Conservation (phyloP, 2,888 invertebrate genomes). For the Pharmacophagus antenor region DNA sequence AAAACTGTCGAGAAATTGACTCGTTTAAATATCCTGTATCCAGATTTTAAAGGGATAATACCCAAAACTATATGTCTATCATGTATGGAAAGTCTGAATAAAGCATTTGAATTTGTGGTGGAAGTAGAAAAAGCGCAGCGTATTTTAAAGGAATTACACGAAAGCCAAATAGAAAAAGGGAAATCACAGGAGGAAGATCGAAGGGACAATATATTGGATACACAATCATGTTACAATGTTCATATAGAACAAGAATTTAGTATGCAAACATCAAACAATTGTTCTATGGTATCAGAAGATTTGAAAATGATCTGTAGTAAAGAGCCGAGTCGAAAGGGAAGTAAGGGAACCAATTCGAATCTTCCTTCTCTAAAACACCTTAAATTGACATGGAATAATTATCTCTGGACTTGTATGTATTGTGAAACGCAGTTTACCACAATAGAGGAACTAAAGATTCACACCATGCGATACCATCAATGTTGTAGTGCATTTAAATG, state of each 20-base stretch:
- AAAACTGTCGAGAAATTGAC: conserved; percentile 14
- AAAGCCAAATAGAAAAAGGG: conserved; percentile 43
- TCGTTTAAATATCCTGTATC: conserved; percentile 20
- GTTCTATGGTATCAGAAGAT: conserved; percentile 2
- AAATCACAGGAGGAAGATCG: conserved; percentile 33
- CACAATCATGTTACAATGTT: conserved; percentile 22
- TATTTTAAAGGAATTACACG: conserved; percentile 39
- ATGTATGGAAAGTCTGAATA: conserved; percentile 50
- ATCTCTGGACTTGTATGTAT: conserved; percentile 56
- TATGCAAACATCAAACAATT: conserved; percentile 1
- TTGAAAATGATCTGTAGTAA: neutral
- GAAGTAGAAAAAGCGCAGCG: conserved; percentile 53
- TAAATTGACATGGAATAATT: conserved; percentile 59
- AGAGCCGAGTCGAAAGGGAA: neutral
- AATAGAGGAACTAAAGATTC: conserved; percentile 70
- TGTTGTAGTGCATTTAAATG: conserved; percentile 83
- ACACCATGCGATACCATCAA: conserved; percentile 81
- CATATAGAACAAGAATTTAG: conserved; percentile 37
- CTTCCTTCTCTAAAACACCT: conserved; percentile 47
- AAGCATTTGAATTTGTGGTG: conserved; percentile 52
- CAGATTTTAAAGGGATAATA: conserved; percentile 14
- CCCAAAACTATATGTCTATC: conserved; percentile 45
- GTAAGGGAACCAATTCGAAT: conserved; percentile 34
- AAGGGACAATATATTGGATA: conserved; percentile 1
- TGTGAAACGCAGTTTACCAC: conserved; percentile 56